Evolutionary conservation across 2,797 vertebrate species (phyloP), one percentile per base, ranked within the genome.

Genomic region (Agapornis canus): DNA sequence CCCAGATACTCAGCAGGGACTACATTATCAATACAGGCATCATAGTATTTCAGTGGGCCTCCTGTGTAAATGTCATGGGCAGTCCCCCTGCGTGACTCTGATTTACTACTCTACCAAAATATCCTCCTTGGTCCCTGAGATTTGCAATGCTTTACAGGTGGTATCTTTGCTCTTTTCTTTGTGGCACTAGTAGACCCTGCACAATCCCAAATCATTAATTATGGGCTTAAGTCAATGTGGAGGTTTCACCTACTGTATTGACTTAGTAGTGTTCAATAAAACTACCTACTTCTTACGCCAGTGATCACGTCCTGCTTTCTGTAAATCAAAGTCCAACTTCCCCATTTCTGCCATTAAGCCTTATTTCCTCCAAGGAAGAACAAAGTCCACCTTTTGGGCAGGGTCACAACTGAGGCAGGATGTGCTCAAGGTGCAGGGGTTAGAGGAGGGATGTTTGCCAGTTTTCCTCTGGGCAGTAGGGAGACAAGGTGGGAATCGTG

Each of bases 361-460:
- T 61, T 4, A 0, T 65, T 89, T 42, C 29, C 65, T 27, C 32
- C 35, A 14, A 61, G 52, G 31, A 87, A 75, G 26, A 87, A 64
- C 27, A 60, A 93, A 43, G 37, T 63, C n/a, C 31, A 26, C 40
- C 49, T 86, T 91, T 63, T 31, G 51, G 71, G 17, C 48, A 63
- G 39, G 43, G 61, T 14, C 79, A 51, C 79, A 65, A 56, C 70
- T 5, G 19, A 81, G 71, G 26, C 59, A 78, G 14, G 49, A 59
- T 12, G 42, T 26, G 17, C 25, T 69, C 40, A 29, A 45, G 65
- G 29, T 35, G 49, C 0, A 0, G 37, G 26, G 35, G 23, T 0
- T 26, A 37, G 31, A 65, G 65, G 45, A 15, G 23, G 57, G 61
- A 51, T 0, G 1, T 52, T 18, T 59, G 20, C 31, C 69, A 48